These are phyloP conservation scores for Melanerpes formicivorus DNA, from an alignment of 2,113 vertebrate genomes.

Conservation along the genomic window DNA sequence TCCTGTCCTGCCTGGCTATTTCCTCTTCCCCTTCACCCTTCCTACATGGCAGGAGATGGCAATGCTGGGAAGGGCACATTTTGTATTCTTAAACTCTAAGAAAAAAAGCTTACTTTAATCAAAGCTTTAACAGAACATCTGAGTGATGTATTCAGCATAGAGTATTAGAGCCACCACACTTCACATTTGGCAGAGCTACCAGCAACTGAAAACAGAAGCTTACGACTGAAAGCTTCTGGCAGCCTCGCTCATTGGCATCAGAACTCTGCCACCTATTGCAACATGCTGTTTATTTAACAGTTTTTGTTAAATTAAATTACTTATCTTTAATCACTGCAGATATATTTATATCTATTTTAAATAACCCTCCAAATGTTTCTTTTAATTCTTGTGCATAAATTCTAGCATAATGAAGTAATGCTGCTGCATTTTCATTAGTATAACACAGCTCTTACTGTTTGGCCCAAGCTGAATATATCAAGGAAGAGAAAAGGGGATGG, in stretches of 20 bases:
- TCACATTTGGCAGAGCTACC: not conserved
- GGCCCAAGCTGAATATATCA: not conserved
- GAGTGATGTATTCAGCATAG: not conserved
- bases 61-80: accelerated
- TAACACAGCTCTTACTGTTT: not conserved
- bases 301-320: slow-evolving; percentile 58
- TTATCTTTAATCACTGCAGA: slow-evolving; percentile 39
- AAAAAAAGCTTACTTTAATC: not conserved
- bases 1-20: not conserved
- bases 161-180: not conserved
- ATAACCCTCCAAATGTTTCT: slow-evolving; percentile 29
- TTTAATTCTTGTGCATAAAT: slow-evolving; percentile 47
- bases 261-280: not conserved
- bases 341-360: slow-evolving; percentile 51
- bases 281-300: slow-evolving; percentile 43
- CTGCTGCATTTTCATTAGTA: slow-evolving; percentile 22
- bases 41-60: not conserved
- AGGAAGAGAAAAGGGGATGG: not conserved
- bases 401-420: not conserved
- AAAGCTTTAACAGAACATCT: not conserved
- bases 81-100: not conserved
- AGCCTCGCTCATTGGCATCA: slow-evolving; percentile 10
- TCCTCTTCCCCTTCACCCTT: not conserved
- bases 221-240: slow-evolving; percentile 42
- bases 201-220: slow-evolving; percentile 1